phyloP scores from a whole-genome alignment of 1,140 invertebrate genomes.

The Ceratina japonica region DNA sequence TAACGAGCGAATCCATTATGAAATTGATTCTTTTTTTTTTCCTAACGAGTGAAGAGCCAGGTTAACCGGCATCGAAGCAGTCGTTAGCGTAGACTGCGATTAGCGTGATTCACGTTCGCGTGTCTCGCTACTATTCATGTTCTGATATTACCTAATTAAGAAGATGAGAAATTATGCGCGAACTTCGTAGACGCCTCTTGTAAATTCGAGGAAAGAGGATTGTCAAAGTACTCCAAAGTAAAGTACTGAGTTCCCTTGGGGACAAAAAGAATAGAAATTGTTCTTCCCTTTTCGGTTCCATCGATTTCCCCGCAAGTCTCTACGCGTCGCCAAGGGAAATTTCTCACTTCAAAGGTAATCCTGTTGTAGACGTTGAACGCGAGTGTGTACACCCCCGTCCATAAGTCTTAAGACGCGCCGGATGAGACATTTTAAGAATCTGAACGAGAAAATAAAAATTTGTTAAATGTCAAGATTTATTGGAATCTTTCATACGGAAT shows the following conservation, averaged over 20 bases:
- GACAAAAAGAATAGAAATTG: conserved; percentile 5
- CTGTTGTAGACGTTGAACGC: neutral
- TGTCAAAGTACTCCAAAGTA: conserved; percentile 12
- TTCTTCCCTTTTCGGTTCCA: neutral
- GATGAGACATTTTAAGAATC: no score
- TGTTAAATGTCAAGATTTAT: no score
- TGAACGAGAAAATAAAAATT: no score
- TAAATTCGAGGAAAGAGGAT: neutral
- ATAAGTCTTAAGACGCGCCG: neutral
- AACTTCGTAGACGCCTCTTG: neutral
- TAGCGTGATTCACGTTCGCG: conserved; percentile 1
- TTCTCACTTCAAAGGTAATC: conserved; percentile 23
- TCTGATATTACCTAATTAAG: no score
- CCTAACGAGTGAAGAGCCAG: neutral
- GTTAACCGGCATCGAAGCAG: neutral
- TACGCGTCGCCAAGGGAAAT: conserved; percentile 30
- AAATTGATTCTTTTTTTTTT: conserved; percentile 21
- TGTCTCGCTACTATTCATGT: neutral
- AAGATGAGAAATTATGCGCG: no score
- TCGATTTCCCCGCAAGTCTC: conserved; percentile 18
- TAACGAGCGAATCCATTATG: conserved; percentile 26
- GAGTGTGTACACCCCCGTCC: neutral
- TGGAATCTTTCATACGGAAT: no score
- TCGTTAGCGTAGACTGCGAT: neutral
- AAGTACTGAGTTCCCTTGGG: conserved; percentile 17